Evolutionary conservation across 2,888 invertebrate genomes (phyloP), one percentile per base, ranked within the genome.

Genomic region (Rhorus exstirpatorius): DNA sequence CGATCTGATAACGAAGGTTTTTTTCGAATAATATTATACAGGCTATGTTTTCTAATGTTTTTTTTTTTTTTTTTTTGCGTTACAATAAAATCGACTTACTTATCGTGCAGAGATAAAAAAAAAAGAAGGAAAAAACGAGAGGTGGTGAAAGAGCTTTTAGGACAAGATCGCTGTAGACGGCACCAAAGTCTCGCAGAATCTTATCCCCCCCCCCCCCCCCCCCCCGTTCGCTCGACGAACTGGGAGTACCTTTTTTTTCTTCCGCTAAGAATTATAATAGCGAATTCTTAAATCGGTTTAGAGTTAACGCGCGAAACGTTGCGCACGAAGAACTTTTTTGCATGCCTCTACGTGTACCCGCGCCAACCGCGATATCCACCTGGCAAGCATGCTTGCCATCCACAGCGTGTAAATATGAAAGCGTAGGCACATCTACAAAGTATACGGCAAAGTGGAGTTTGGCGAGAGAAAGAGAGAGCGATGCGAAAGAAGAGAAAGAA

Each of bases 251-350:
- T 61, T 58, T 44, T 49, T 44, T 49, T n/a, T n/a, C 12, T 17
- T 14, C 38, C 31, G 24, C 89, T 89, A 89, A 90, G 92, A 91
- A 91, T 92, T 92, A 92, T 92, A 92, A 92, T 91, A 92, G 91
- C 92, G 91, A 92, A 92, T 91, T 91, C 90, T 90, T 88, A 92
- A 92, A 92, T 92, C 92, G 91, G 92, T 92, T 92, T 92, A 91
- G 90, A 75, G 75, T 89, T 88, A 68, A 71, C 55, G 86, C 88
- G 85, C 90, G 87, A 65, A 46, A 72, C 46, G 24, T 67, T 41
- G 19, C 67, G 21, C n/a, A 4, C 41, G 70, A 10, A 46, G 46
- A 92, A 92, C 91, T 92, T 91, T 91, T 89, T 90, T 88, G 91
- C 90, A 89, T 90, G 89, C 88, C 88, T 24, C 14, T 38, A 58